A percentile compares a stretch with the other conserved stretches of the same genome.
Conservation (phyloP, 2,113 vertebrate species). For the Nerophis lumbriciformis region DNA sequence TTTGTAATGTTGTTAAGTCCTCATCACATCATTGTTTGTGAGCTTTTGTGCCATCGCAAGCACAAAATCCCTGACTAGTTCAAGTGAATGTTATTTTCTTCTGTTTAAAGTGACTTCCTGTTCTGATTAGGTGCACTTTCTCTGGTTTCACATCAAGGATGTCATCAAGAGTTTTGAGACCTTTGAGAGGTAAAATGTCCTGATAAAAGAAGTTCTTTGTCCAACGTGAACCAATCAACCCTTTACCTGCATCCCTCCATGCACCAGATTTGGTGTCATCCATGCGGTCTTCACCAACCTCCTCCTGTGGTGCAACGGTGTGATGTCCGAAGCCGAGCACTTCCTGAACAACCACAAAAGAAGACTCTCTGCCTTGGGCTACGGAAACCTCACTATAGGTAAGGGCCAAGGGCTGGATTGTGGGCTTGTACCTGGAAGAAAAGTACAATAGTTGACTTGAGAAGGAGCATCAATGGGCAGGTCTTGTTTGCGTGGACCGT, state of each 20-base stretch:
- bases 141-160: constrained; percentile 96
- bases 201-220: not conserved
- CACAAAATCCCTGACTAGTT: too few species aligned
- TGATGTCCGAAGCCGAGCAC: constrained; percentile 91
- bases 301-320: constrained; percentile 88
- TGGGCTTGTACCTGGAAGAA: constrained; percentile 45
- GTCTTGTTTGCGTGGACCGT: constrained; percentile 57
- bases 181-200: constrained; percentile 81
- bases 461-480: constrained; percentile 41
- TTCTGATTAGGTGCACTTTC: constrained; percentile 84
- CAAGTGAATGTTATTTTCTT: not conserved
- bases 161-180: constrained; percentile 94
- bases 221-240: not conserved
- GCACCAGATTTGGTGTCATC: constrained; percentile 89
- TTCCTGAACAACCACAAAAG: constrained; percentile 87
- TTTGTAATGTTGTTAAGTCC: constrained; percentile 25
- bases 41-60: too few species aligned
- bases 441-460: constrained; percentile 64
- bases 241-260: constrained; percentile 17
- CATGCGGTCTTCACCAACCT: constrained; percentile 97
- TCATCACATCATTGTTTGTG: constrained; percentile 50
- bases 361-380: constrained; percentile 77
- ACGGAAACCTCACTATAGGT: constrained; percentile 83
- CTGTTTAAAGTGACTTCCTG: constrained; percentile 2
- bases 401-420: constrained; percentile 64